A percentile compares a stretch with the other conserved stretches of the same genome.
phyloP scores from a whole-genome alignment of 2,797 vertebrate species.

The Scyliorhinus canicula region DNA sequence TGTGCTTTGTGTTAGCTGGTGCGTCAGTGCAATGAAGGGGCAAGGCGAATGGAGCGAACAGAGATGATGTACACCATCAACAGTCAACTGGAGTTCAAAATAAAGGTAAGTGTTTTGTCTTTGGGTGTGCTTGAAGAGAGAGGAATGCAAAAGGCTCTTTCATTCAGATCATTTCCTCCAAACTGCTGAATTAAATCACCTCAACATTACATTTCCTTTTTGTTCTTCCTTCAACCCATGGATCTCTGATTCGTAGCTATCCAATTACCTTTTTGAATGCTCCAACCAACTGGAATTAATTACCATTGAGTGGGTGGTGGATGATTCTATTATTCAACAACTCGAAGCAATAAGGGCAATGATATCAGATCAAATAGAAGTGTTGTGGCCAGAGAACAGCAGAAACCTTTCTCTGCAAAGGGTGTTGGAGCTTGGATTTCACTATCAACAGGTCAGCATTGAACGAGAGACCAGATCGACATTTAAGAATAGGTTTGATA shows the following conservation, averaged over 20 bases:
- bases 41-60: constrained; percentile 89
- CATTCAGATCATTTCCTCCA: not conserved
- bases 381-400: not conserved
- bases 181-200: not conserved
- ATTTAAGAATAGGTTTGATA: not conserved
- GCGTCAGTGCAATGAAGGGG: constrained; percentile 89
- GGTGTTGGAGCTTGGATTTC: not conserved
- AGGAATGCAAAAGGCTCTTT: not conserved
- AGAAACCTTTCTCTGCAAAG: not conserved
- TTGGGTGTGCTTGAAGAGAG: not conserved
- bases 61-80: constrained; percentile 99
- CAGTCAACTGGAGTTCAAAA: constrained; percentile 93
- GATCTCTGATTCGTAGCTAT: not conserved
- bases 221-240: not conserved
- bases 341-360: not conserved
- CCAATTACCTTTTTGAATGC: not conserved
- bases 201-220: not conserved
- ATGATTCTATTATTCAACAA: not conserved
- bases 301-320: not conserved
- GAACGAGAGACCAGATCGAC: not conserved
- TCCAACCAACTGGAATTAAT: not conserved
- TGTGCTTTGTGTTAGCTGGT: constrained; percentile 66
- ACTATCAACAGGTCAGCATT: not conserved
- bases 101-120: constrained; percentile 70
- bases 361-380: not conserved